Base-by-base conservation (phyloP, 2,888 invertebrate species). In the Boloria selene region DNA sequence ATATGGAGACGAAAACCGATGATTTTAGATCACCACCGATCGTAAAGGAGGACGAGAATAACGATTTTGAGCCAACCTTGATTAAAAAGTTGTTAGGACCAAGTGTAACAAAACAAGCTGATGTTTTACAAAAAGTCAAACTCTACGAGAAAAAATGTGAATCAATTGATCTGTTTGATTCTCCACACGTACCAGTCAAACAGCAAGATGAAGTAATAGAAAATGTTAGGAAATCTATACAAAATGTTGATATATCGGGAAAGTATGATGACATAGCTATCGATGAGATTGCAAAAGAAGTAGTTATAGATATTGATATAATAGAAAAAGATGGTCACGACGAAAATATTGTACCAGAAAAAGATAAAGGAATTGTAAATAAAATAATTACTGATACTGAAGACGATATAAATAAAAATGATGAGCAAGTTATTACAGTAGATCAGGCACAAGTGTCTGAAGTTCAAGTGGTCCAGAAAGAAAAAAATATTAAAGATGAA, bases 11-110 rank as follows among this genome's bases (percentile, higher is more conserved):
- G 51, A 31, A 69, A 68, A 26, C 53, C 62, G 76, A 82, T 67
- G 74, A 80, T 13, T 76, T 83, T 13, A 77, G 86, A 56, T 89
- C 88, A 4, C 87, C 88, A 0, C 85, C 87, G 0, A 87, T 88
- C 45, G 82, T 86, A 0, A 85, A 82, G 76, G 88, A 89, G 6
- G 79, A 81, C 22, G 67, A 70, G 0, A 68, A 68, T 0, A 77
- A 78, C 26, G 76, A 83, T 65, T 82, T 79, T 63, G 79, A 83
- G 74, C 84, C 85, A 0, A 85, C 77, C 50, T 80, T 82, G 38
- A 84, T 87, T 17, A 87, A 83, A 56, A 87, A 81, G 69, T 76
- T 88, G 42, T 68, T 89, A n/a, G 84, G 83, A n/a, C 85, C 89
- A 66, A 85, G 78, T 71, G 72, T 81, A 1, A 74, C 78, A n/a